Conservation (phyloP, 2,113 vertebrate genomes). For the Stomatorhinus ivindoensis region DNA sequence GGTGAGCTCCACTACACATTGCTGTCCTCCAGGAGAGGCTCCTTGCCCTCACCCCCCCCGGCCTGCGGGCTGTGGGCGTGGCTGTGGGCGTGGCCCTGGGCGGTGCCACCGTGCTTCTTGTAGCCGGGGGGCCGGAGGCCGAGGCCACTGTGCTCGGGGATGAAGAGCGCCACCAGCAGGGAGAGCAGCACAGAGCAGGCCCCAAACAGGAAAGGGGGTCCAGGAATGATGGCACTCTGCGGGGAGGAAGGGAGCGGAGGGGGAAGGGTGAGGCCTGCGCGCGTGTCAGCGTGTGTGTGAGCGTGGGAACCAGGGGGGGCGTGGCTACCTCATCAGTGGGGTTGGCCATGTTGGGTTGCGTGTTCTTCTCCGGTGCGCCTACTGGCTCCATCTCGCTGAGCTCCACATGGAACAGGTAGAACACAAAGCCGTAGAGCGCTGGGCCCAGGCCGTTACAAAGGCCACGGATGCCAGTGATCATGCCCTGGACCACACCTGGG, state of each 20-base stretch:
- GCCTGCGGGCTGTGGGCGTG: constrained; percentile 75
- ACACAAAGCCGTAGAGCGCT: constrained; percentile 76
- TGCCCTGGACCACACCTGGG: constrained; percentile 82
- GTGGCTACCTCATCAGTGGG: constrained; percentile 75
- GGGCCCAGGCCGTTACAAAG: constrained; percentile 82
- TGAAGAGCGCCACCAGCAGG: constrained; percentile 83
- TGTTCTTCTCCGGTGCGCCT: constrained; percentile 64
- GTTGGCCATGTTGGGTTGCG: constrained; percentile 78
- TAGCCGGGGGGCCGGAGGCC: constrained; percentile 67
- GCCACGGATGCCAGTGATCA: constrained; percentile 84
- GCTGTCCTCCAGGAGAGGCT: constrained; percentile 84
- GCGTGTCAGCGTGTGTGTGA: neutral
- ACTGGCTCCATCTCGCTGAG: constrained; percentile 66
- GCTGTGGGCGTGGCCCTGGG: constrained; percentile 73
- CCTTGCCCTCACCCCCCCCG: constrained; percentile 71
- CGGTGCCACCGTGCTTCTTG: constrained; percentile 76
- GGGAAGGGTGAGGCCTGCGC: neutral
- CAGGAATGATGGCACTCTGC: constrained; percentile 84
- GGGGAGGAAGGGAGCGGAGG: neutral
- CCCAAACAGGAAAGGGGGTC: constrained; percentile 85
- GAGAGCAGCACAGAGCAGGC: constrained; percentile 85
- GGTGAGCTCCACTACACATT: constrained; percentile 57
- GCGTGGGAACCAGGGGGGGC: neutral
- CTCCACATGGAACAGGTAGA: constrained; percentile 84
- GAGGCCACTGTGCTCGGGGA: constrained; percentile 75